Percentiles rank a stretch among this genome's conserved stretches.
phyloP scores from a whole-genome alignment of 2,797 vertebrate genomes.

The Meriones psammophilus region DNA sequence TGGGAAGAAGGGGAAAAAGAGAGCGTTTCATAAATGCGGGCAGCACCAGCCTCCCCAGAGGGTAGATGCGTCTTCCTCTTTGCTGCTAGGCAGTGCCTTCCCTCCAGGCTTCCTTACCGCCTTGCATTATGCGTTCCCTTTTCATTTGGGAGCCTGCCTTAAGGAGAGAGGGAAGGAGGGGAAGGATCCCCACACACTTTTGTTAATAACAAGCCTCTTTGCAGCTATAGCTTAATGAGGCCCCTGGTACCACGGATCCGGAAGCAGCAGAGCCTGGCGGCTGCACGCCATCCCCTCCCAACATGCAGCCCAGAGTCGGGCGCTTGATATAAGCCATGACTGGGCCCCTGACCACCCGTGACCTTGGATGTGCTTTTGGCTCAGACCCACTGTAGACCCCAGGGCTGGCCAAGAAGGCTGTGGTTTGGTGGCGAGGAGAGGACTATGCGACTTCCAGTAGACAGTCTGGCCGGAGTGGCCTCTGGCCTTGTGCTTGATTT shows the following conservation, averaged over 20 bases:
- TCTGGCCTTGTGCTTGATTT: background rate
- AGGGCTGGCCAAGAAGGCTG: background rate
- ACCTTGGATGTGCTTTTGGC: background rate
- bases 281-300: background rate
- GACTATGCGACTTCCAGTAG: background rate
- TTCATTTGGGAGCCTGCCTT: constrained; percentile 49
- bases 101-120: constrained; percentile 32
- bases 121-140: background rate
- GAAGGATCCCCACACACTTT: background rate
- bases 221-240: background rate
- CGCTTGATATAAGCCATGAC: background rate
- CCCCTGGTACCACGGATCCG: background rate
- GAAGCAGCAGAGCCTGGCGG: background rate
- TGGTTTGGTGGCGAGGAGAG: background rate
- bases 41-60: background rate
- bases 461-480: background rate
- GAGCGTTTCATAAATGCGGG: constrained; percentile 28
- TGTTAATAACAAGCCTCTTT: constrained; percentile 28
- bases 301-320: background rate
- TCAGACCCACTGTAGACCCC: background rate
- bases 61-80: fast-evolving
- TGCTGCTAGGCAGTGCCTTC: background rate
- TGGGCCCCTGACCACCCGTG: background rate
- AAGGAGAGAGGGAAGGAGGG: constrained; percentile 29
- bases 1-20: constrained; percentile 20